Conservation (phyloP, 2,888 invertebrate species). For the Scaptomyza cyrtandrae region DNA sequence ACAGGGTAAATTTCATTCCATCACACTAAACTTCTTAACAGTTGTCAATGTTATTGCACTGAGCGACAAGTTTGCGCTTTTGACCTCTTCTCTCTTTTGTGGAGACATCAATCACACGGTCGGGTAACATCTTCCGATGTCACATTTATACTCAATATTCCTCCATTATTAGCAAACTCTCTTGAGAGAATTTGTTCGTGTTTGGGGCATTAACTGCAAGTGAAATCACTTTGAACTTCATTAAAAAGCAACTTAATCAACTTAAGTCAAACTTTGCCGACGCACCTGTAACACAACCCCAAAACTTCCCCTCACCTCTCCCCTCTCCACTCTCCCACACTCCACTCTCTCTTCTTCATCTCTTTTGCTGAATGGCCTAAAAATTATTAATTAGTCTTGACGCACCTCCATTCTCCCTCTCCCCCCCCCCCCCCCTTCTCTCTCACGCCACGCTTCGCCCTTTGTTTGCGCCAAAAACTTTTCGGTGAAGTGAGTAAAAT, state of each 20-base stretch:
- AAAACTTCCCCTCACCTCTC: too few species aligned
- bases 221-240: slow-evolving; percentile 79
- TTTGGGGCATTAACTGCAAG: slow-evolving; percentile 64
- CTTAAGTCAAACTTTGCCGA: slow-evolving; percentile 56
- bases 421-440: not conserved
- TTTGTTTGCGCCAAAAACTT: slow-evolving; percentile 39
- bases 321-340: too few species aligned
- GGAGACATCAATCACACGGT: slow-evolving; percentile 14
- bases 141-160: not conserved
- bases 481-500: slow-evolving; percentile 27
- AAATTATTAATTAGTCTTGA: slow-evolving; percentile 73
- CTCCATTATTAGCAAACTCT: not conserved
- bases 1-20: too few species aligned
- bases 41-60: slow-evolving; percentile 1
- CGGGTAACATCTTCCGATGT: not conserved
- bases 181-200: slow-evolving; percentile 9
- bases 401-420: not conserved
- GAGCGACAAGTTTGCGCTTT: too few species aligned
- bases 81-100: not conserved
- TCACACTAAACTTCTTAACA: not conserved
- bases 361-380: slow-evolving; percentile 72
- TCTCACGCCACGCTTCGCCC: not conserved
- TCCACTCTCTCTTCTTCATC: slow-evolving; percentile 36
- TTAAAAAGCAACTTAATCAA: slow-evolving; percentile 78
- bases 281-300: slow-evolving; percentile 13